phyloP scores from a whole-genome alignment of 2,797 vertebrate species.

The Peromyscus aztecus region DNA sequence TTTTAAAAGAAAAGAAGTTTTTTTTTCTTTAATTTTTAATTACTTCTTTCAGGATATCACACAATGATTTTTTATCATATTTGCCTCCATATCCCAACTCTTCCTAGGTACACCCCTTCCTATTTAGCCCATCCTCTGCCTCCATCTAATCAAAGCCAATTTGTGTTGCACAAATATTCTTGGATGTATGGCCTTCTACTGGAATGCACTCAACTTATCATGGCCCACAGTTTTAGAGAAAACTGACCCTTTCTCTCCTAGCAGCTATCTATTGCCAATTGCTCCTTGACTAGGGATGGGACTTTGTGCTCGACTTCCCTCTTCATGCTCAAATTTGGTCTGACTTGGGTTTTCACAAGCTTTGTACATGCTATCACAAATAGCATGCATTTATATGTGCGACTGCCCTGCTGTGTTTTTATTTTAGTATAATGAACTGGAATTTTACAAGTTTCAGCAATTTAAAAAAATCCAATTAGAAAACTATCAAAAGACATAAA shows the following conservation, averaged over 20 bases:
- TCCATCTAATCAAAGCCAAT: background rate
- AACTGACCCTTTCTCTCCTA: background rate
- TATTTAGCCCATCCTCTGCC: background rate
- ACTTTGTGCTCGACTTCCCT: background rate
- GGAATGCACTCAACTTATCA: background rate
- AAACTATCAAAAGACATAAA: conserved; percentile 1
- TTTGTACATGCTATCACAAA: background rate
- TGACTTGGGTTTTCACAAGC: background rate
- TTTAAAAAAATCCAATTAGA: conserved; percentile 10
- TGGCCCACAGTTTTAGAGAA: background rate
- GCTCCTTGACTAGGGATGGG: background rate
- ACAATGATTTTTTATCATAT: background rate
- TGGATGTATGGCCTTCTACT: background rate
- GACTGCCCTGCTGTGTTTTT: background rate
- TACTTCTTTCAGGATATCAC: background rate
- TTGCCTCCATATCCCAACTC: background rate
- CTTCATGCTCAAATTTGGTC: background rate
- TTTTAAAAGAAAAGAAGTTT: background rate
- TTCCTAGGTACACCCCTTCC: background rate
- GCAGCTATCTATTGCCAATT: background rate
- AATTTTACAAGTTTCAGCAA: conserved; percentile 39
- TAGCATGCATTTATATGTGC: background rate
- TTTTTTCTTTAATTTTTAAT: background rate
- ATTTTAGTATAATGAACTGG: background rate
- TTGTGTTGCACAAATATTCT: background rate